Conservation (phyloP, 2,113 vertebrate genomes). For the Plecturocebus donacophilus region DNA sequence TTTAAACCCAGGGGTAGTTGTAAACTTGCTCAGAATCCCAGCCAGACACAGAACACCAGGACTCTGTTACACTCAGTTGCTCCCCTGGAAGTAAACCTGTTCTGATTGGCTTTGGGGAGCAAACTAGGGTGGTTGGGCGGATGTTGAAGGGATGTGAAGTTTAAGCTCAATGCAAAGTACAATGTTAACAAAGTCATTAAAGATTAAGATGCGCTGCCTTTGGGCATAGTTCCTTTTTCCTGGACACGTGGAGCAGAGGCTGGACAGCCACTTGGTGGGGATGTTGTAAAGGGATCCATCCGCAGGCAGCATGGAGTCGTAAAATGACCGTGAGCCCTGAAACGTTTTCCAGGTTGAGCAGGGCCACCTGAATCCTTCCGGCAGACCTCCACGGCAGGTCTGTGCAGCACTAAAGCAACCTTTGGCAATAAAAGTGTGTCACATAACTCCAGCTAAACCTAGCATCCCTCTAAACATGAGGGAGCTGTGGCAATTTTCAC, state of each 20-base stretch:
- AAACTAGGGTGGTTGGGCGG: background rate
- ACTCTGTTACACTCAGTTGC: background rate
- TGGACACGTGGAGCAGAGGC: background rate
- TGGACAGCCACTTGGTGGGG: constrained; percentile 51
- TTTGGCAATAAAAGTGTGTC: rapidly evolving
- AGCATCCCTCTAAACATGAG: background rate
- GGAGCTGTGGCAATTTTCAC: background rate
- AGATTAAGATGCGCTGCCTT: background rate
- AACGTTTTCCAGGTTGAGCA: rapidly evolving
- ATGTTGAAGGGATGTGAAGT: background rate
- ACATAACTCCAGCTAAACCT: rapidly evolving
- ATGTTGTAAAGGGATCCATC: constrained; percentile 40
- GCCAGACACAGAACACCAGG: background rate
- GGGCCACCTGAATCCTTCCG: rapidly evolving
- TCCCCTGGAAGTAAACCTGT: background rate
- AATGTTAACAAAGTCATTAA: background rate
- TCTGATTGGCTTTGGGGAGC: background rate
- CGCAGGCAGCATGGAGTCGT: rapidly evolving
- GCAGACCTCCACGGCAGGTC: background rate
- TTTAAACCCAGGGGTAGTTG: background rate
- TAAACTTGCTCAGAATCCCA: background rate
- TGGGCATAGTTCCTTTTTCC: background rate
- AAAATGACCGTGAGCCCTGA: rapidly evolving
- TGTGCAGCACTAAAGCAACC: background rate
- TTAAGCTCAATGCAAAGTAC: background rate